These are phyloP conservation scores for Heliconius hortense DNA, from an alignment of 2,888 invertebrate species.

Conservation along the genomic window DNA sequence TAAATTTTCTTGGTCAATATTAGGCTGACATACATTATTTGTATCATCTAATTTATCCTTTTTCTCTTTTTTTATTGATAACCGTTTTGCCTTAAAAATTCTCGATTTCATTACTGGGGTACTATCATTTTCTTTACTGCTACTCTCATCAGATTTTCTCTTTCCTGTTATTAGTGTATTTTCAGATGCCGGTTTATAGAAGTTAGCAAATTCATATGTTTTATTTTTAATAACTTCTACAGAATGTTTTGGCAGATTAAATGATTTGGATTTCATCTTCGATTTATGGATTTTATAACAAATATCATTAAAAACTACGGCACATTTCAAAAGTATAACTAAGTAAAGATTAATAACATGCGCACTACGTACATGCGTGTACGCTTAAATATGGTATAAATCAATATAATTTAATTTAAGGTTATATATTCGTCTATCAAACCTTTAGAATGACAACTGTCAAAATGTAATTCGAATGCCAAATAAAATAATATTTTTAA, in stretches of 20 bases:
- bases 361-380: background rate
- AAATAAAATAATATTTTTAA: background rate
- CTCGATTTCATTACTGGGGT: slow-evolving; percentile 42
- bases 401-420: slow-evolving; percentile 1
- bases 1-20: slow-evolving; percentile 52
- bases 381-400: slow-evolving; percentile 2
- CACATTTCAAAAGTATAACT: background rate
- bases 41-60: slow-evolving; percentile 50
- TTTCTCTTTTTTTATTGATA: slow-evolving; percentile 53
- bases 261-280: slow-evolving; percentile 60
- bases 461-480: background rate
- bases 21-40: slow-evolving; percentile 52
- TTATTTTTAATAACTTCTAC: slow-evolving; percentile 51
- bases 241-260: slow-evolving; percentile 48
- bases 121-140: slow-evolving; percentile 45
- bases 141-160: slow-evolving; percentile 43
- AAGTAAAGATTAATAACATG: background rate
- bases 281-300: background rate
- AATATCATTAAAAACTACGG: background rate
- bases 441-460: background rate
- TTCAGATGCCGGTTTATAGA: slow-evolving; percentile 62
- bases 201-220: slow-evolving; percentile 60
- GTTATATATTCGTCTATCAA: slow-evolving; percentile 1
- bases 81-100: slow-evolving; percentile 47
- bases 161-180: slow-evolving; percentile 47